Evolutionary conservation across 2,113 vertebrate species (phyloP).

Genomic region (Pachypanchax playfairii): DNA sequence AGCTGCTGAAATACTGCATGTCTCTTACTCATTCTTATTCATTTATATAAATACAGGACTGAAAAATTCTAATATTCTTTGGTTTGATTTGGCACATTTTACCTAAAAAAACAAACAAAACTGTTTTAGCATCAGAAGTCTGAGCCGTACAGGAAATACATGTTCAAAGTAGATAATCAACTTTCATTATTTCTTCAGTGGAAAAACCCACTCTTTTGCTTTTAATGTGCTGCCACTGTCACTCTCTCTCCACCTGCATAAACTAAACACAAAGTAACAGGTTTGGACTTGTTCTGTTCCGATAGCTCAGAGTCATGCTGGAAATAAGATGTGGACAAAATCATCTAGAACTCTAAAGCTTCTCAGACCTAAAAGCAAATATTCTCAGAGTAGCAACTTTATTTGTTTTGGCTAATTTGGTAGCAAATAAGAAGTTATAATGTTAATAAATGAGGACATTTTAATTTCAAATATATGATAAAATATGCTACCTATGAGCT

Average conservation of each 20-base stretch:
- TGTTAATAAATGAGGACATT: neutral
- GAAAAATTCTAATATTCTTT: too few species aligned
- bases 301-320: constrained; percentile 32
- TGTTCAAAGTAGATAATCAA: neutral
- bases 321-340: constrained; percentile 3
- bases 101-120: too few species aligned
- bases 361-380: neutral
- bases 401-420: too few species aligned
- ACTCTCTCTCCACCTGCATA: constrained; percentile 11
- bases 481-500: neutral
- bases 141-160: neutral
- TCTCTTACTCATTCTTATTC: too few species aligned
- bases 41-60: too few species aligned
- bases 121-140: neutral
- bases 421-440: neutral
- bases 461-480: neutral
- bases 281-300: constrained; percentile 30
- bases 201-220: constrained; percentile 21
- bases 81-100: too few species aligned
- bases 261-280: constrained; percentile 27
- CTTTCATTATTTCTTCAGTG: constrained; percentile 15
- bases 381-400: too few species aligned
- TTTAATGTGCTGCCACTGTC: constrained; percentile 26
- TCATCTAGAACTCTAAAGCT: neutral
- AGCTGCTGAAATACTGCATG: too few species aligned